Evolutionary conservation across 2,888 invertebrate species (phyloP), one percentile per base, ranked within the genome.

Genomic region (Lepeophtheirus nordmannii): DNA sequence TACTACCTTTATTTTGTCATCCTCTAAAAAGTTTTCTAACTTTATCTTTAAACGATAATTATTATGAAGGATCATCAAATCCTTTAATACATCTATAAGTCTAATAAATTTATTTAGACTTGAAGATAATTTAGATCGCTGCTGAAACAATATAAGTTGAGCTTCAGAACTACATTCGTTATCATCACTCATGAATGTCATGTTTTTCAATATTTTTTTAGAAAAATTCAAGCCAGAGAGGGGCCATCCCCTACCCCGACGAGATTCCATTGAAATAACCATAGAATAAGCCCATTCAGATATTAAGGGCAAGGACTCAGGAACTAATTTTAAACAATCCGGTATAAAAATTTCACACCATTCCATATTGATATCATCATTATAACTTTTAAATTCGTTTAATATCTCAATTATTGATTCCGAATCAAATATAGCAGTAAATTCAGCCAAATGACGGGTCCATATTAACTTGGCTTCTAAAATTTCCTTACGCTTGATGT

Each of bases 41-140:
- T 64, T 64, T 17, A 64, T 56, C 23, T 37, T 46, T 14, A 64
- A 14, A 10, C 56, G 39, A 37, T 41, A 56, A 20, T 56, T n/a
- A n/a, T 39, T 64, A 20, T 64, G 39, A 30, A 64, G 64, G 10
- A 23, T 17, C 14, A 23, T 14, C n/a, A 64, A n/a, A 56, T 64
- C 64, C 38, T 64, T 64, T 9, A 64, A 23, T 1, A 64, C 11
- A 37, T 64, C 22, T 11, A 56, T 56, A 1, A 64, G 46, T 10
- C 37, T 22, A 56, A 64, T 64, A 23, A 64, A 23, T 14, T 64
- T 53, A n/a, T 39, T 17, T 14, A 64, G 64, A 11, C 23, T 10
- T 14, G 64, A 64, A 10, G 39, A 22, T 9, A 14, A n/a, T 20
- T 53, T 23, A 5, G 64, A 46, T 23, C 64, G 53, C 56, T 64